A percentile compares a stretch with the other conserved stretches of the same genome.
These are phyloP conservation scores for Narcine bancroftii DNA, from an alignment of 2,113 vertebrate genomes.

Conservation along the genomic window DNA sequence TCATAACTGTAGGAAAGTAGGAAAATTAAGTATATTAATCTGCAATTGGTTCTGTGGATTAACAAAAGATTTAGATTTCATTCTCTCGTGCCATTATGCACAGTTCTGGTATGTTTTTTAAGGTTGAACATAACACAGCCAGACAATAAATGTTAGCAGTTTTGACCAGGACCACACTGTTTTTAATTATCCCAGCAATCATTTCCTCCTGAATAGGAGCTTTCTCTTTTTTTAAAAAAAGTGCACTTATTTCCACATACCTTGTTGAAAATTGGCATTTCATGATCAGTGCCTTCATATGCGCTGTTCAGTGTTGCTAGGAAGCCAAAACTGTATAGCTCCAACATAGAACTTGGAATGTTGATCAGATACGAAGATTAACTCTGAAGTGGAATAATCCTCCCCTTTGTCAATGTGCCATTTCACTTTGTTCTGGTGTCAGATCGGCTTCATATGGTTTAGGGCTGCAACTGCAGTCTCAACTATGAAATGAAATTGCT, in stretches of 20 bases:
- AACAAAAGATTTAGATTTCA: background rate
- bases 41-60: background rate
- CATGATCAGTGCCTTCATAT: background rate
- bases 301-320: background rate
- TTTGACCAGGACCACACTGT: background rate
- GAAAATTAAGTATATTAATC: background rate
- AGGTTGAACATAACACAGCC: background rate
- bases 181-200: background rate
- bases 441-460: background rate
- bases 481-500: background rate
- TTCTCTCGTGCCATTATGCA: conserved; percentile 8
- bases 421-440: background rate
- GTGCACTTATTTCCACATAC: background rate
- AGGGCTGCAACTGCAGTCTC: background rate
- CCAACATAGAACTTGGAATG: background rate
- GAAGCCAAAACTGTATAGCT: background rate
- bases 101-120: background rate
- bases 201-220: background rate
- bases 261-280: background rate
- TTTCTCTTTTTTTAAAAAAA: background rate
- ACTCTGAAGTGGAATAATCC: background rate
- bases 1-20: background rate
- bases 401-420: background rate
- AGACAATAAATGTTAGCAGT: background rate
- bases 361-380: background rate